Evolutionary conservation across 2,113 vertebrate species (phyloP).

Genomic region (Phalacrocorax aristotelis): DNA sequence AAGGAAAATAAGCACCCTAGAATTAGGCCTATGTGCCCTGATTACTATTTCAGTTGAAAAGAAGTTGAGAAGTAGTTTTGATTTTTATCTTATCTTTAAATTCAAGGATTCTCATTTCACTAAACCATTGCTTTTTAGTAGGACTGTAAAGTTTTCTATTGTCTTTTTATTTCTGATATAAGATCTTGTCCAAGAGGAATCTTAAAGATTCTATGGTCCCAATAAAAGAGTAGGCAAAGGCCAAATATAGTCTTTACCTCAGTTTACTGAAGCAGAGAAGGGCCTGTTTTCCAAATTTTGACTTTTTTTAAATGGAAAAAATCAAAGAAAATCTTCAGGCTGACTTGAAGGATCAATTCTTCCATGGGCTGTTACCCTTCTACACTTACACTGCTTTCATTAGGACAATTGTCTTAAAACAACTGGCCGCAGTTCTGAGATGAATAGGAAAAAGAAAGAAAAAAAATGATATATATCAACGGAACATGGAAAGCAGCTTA

Average conservation of each 20-base stretch:
- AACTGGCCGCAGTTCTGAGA: background rate
- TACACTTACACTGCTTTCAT: background rate
- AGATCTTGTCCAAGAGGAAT: background rate
- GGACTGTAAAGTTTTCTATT: background rate
- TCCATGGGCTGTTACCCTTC: background rate
- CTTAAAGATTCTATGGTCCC: background rate
- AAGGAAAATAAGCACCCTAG: background rate
- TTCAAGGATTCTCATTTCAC: slow-evolving; percentile 36
- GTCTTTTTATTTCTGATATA: background rate
- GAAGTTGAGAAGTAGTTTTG: slow-evolving; percentile 10
- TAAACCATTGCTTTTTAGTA: background rate
- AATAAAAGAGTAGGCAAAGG: background rate
- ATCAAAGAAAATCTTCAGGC: background rate
- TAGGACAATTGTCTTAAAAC: background rate
- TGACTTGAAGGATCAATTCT: background rate
- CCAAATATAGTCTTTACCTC: background rate
- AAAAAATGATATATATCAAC: too few relatives aligned
- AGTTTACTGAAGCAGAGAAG: background rate
- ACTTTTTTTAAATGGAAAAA: background rate
- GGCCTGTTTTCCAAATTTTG: background rate
- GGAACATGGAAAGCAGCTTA: background rate
- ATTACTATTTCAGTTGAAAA: background rate
- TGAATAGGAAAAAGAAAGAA: background rate
- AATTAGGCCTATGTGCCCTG: background rate
- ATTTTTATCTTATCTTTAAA: slow-evolving; percentile 44